Conservation (phyloP, 2,888 invertebrate species). For the Byasa hedistus region DNA sequence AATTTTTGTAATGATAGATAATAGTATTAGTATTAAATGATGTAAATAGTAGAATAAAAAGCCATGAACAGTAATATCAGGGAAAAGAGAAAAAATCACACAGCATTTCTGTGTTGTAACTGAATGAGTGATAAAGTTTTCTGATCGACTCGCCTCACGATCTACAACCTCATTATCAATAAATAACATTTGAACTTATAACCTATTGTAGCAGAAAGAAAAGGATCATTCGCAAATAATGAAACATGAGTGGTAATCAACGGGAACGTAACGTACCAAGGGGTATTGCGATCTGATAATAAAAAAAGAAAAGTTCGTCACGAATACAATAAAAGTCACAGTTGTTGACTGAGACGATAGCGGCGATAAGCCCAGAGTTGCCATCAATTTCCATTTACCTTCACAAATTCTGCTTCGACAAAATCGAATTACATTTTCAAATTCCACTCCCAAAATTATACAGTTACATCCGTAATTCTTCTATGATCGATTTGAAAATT, state of each 20-base stretch:
- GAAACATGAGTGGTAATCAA: background rate
- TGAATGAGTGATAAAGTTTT: no score
- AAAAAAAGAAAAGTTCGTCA: conserved; percentile 14
- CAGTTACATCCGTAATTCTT: no score
- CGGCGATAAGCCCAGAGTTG: conserved; percentile 8
- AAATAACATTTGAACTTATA: no score
- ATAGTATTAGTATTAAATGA: no score
- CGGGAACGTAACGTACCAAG: background rate
- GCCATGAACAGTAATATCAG: no score
- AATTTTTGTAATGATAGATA: no score
- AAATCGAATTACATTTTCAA: background rate
- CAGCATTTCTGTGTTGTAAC: no score
- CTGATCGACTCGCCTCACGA: no score
- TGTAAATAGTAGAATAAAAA: no score
- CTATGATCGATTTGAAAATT: no score
- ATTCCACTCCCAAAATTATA: background rate
- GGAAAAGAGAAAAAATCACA: no score
- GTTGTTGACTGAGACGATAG: conserved; percentile 17
- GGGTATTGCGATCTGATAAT: conserved; percentile 10
- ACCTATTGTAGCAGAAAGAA: background rate
- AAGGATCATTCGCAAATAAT: background rate
- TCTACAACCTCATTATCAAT: no score
- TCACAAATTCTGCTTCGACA: conserved; percentile 2
- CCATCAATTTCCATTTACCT: conserved; percentile 5
- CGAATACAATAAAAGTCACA: conserved; percentile 18